A percentile compares a stretch with the other conserved stretches of the same genome.
Evolutionary conservation across 2,888 invertebrate genomes (phyloP).

Genomic region (Heliconius charithonia): DNA sequence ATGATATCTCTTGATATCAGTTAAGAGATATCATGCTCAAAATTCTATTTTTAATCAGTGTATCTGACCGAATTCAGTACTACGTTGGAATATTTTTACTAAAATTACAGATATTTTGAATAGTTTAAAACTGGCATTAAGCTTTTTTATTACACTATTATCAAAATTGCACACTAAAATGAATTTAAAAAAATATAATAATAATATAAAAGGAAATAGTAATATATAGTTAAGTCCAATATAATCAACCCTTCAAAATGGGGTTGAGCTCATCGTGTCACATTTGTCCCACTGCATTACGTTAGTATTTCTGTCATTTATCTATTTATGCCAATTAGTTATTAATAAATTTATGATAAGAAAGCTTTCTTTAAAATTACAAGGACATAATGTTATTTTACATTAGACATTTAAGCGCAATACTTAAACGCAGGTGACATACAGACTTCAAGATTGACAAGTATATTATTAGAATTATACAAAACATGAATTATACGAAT

Average conservation of each 20-base stretch:
- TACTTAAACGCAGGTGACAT: constrained; percentile 57
- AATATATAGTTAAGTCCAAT: too few relatives aligned
- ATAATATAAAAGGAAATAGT: too few relatives aligned
- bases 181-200: too few relatives aligned
- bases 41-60: too few relatives aligned
- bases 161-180: too few relatives aligned
- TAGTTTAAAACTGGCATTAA: background rate
- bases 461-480: constrained; percentile 2
- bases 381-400: constrained; percentile 49
- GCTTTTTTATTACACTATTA: background rate
- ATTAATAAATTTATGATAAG: too few relatives aligned
- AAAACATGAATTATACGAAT: too few relatives aligned
- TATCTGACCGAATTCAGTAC: background rate
- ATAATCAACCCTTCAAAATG: too few relatives aligned
- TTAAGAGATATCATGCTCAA: too few relatives aligned
- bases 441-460: constrained; percentile 45
- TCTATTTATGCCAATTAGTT: too few relatives aligned
- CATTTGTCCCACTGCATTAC: too few relatives aligned
- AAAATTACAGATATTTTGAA: background rate
- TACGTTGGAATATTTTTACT: background rate
- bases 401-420: constrained; percentile 67
- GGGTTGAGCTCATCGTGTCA: too few relatives aligned
- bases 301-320: background rate
- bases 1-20: background rate
- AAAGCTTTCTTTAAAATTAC: background rate